Conservation (phyloP, 2,113 vertebrate genomes). For the Collichthys lucidus region DNA sequence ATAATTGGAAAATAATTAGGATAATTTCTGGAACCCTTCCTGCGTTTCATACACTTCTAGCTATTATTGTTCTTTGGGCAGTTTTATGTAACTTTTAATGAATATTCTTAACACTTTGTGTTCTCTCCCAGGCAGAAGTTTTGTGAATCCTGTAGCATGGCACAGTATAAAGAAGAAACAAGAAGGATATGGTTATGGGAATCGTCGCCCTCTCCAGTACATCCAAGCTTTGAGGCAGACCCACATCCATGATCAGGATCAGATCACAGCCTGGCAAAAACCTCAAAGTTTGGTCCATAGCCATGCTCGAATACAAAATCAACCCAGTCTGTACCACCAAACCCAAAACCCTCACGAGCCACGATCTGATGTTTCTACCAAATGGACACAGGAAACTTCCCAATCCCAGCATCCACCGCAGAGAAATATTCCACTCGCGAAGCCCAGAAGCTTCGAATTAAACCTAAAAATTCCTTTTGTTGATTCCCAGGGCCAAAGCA, state of each 20-base stretch:
- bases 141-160: not conserved
- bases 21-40: not conserved
- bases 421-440: rapidly evolving
- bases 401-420: not conserved
- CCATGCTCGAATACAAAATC: not conserved
- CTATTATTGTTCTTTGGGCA: not conserved
- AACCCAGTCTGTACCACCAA: not conserved
- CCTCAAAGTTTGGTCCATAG: rapidly evolving
- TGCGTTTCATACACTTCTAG: not conserved
- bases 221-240: not conserved
- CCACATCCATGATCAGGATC: not conserved
- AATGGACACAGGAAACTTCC: not conserved
- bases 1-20: not conserved
- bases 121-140: not conserved
- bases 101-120: not conserved
- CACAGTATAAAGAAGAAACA: not conserved
- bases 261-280: not conserved
- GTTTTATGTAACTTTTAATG: not conserved
- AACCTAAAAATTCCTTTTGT: slow-evolving; percentile 15
- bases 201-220: slow-evolving; percentile 15
- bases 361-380: too few relatives aligned
- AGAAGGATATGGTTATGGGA: not conserved
- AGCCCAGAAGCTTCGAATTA: slow-evolving; percentile 25
- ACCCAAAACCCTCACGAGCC: not conserved
- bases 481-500: not conserved